These are phyloP conservation scores for Heliocidaris erythrogramma DNA, from an alignment of 35 echinoderm and acorn worm species.

Conservation along the genomic window DNA sequence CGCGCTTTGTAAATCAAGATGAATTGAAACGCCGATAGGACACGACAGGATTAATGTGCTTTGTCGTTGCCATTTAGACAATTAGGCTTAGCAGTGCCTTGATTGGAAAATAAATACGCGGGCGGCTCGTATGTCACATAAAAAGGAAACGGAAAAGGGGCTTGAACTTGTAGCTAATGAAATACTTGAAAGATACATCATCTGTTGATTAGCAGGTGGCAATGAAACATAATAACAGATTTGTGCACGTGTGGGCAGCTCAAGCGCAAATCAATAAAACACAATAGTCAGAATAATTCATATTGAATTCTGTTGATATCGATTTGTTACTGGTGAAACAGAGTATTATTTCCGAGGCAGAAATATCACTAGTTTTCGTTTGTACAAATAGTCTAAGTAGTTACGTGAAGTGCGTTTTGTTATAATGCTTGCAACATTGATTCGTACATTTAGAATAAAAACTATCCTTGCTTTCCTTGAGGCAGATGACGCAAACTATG, in stretches of 20 bases:
- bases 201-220: not conserved
- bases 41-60: not conserved
- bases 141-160: not conserved
- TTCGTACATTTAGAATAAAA: not conserved
- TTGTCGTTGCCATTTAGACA: not conserved
- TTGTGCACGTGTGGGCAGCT: not conserved
- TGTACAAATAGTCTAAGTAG: too few relatives aligned
- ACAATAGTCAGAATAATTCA: not conserved
- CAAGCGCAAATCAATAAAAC: not conserved
- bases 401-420: too few relatives aligned
- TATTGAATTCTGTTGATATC: not conserved
- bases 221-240: not conserved
- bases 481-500: not conserved
- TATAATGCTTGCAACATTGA: too few relatives aligned
- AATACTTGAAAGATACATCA: not conserved
- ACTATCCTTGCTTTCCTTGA: not conserved
- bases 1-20: slow-evolving; percentile 7
- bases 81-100: not conserved
- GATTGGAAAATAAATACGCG: not conserved
- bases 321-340: not conserved
- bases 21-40: not conserved
- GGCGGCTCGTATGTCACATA: not conserved
- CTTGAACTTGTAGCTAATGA: not conserved
- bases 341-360: not conserved
- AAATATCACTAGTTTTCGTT: not conserved